Evolutionary conservation across 2,113 vertebrate genomes (phyloP).

Genomic region (Cavia porcellus): DNA sequence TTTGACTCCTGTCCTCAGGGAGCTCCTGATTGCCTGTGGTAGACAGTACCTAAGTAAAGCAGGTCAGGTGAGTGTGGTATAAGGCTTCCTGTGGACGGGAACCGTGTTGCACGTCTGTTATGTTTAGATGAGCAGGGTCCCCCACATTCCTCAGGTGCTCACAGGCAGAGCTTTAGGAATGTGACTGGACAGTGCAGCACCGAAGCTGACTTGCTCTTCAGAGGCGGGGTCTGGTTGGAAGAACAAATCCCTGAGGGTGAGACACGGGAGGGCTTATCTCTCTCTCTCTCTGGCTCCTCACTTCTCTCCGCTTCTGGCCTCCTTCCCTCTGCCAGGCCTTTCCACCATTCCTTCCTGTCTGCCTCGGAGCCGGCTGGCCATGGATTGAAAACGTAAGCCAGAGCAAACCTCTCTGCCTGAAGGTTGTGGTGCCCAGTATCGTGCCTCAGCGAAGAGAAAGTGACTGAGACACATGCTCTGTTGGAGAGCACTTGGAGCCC

Average conservation of each 20-base stretch:
- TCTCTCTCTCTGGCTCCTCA: background rate
- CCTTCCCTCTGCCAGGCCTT: background rate
- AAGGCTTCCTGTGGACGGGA: background rate
- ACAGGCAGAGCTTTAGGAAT: background rate
- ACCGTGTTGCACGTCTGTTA: accelerated
- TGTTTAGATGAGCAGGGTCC: background rate
- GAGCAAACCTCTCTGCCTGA: background rate
- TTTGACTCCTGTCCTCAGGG: background rate
- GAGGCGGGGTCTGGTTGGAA: background rate
- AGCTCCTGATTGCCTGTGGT: background rate
- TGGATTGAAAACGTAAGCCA: background rate
- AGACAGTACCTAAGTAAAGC: background rate
- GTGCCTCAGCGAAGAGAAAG: background rate
- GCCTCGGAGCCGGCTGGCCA: background rate
- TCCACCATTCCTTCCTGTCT: background rate
- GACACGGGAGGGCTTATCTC: background rate
- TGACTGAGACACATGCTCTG: background rate
- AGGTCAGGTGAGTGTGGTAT: background rate
- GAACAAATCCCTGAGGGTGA: background rate
- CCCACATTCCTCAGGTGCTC: background rate
- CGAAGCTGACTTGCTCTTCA: background rate
- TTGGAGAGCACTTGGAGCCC: background rate
- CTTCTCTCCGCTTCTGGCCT: background rate
- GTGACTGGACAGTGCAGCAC: background rate
- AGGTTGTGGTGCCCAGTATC: background rate